Base-by-base conservation (phyloP, 2,797 vertebrate genomes). In the Fratercula arctica region DNA sequence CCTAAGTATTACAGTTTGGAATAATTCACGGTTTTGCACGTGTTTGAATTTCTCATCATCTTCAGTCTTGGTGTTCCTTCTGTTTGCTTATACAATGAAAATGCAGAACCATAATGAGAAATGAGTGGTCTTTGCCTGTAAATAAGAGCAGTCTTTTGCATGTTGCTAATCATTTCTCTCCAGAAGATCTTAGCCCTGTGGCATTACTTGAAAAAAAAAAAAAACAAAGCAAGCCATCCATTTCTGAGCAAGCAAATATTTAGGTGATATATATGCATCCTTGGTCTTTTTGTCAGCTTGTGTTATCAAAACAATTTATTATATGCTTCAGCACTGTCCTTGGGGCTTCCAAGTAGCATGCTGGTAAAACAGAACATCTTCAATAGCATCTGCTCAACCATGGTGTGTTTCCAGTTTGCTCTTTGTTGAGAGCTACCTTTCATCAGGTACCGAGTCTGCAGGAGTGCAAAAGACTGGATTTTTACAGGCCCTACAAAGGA, bases 241-340 rank as follows among this genome's bases (percentile, higher is more conserved):
- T 79, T 95, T 92, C 56, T 87, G 48, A 93, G 75, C 56, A 80
- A 90, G n/a, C 39, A 93, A 45, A 70, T 89, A 89, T 77, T 93
- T 92, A 76, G 72, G 35, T 35, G 51, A 31, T 33, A 33, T 45
- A 6, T 64, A 37, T 72, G 16, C 51, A 20, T 39, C 33, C 61
- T 70, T 93, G n/a, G 84, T 94, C 74, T 94, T 95, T 91, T 37
- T 90, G 82, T 95, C 92, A 96, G 64, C 57, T 33, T 86, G 17
- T 69, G 24, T 85, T 85, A 94, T 64, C 84, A 73, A 91, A 97
- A 89, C 41, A 73, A 81, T 93, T 87, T 90, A 16, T 76, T 90
- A 39, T 37, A 13, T 35, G 37, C 46, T 85, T 93, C 91, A 88
- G 48, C 45, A 16, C 37, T 90, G 59, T 88, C 74, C 59, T 90